Evolutionary conservation across 2,797 vertebrate species (phyloP), one percentile per base, ranked within the genome.

Genomic region (Distichodus sexfasciatus): DNA sequence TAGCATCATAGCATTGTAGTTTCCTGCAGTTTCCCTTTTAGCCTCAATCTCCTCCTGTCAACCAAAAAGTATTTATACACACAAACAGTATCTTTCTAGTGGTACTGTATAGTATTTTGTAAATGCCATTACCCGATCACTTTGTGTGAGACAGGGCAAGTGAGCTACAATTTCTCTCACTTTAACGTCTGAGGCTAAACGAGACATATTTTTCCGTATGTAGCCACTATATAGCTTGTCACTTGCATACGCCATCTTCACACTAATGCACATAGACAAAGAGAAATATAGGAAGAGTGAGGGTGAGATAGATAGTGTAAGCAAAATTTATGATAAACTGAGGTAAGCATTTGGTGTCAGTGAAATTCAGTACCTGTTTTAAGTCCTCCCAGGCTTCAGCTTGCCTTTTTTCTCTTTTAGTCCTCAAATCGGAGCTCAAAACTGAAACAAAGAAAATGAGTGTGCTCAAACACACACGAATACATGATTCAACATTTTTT

Each of bases 1-100:
- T 9, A 81, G 58, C 64, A 77, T 66, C 83, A 91, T 86, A 61
- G 81, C 80, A n/a, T 29, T 43, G 15, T 23, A 86, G 55, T 85
- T 85, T 36, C 91, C 91, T 9, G 5, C 31, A 0, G 0, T 71
- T 3, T 91, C 90, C 47, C 77, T 79, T 57, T 91, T 91, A 1
- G 90, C 89, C 19, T 87, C 82, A 0, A 93, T 87, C 35, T 76
- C 85, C 31, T 91, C 91, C 91, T 92, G 59, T 23, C 72, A 69
- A 65, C 15, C 21, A 12, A 31, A 26, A 29, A 40, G 9, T 43
- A 11, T 4, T 43, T 11, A n/a, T 43, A 43, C 3, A 2, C n/a
- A 43, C 17, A 5, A 15, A 6, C 40, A 41, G 7, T 5, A 40
- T 0, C 1, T 1, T 15, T 15, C 7, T 46, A n/a, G 43, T 46